Evolutionary conservation across 2,797 vertebrate species (phyloP).

Genomic region (Bryconaethiops microstoma): DNA sequence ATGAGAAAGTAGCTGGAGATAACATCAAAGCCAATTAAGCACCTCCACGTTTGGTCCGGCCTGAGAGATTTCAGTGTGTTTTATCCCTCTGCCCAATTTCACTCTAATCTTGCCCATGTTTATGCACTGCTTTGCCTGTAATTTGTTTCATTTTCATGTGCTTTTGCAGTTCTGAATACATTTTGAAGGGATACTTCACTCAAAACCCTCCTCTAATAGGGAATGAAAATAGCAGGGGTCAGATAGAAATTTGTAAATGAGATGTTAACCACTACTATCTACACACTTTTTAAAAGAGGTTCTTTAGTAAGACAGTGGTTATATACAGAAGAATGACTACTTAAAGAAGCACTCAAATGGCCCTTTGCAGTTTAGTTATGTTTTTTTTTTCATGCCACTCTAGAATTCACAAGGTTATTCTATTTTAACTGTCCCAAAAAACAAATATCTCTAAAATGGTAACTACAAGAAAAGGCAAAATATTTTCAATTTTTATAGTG

Average conservation of each 20-base stretch:
- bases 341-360: neutral
- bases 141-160: neutral
- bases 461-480: too few species aligned
- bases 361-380: too few species aligned
- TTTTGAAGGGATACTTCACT: neutral
- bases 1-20: conserved; percentile 45
- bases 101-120: neutral
- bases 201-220: neutral
- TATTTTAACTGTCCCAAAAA: too few species aligned
- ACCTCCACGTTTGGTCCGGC: conserved; percentile 30
- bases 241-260: neutral
- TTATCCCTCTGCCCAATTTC: conserved; percentile 19
- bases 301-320: neutral
- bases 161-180: neutral
- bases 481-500: too few species aligned
- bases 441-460: too few species aligned
- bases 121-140: neutral
- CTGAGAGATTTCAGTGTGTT: conserved; percentile 11
- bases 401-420: too few species aligned
- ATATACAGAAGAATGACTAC: neutral
- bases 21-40: conserved; percentile 49
- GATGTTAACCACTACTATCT: neutral
- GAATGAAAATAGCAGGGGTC: neutral
- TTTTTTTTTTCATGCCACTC: too few species aligned
- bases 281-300: neutral